Percentiles rank a stretch among this genome's conserved stretches.
Evolutionary conservation across 1,140 invertebrate species (phyloP).

Genomic region (Cylas formicarius): DNA sequence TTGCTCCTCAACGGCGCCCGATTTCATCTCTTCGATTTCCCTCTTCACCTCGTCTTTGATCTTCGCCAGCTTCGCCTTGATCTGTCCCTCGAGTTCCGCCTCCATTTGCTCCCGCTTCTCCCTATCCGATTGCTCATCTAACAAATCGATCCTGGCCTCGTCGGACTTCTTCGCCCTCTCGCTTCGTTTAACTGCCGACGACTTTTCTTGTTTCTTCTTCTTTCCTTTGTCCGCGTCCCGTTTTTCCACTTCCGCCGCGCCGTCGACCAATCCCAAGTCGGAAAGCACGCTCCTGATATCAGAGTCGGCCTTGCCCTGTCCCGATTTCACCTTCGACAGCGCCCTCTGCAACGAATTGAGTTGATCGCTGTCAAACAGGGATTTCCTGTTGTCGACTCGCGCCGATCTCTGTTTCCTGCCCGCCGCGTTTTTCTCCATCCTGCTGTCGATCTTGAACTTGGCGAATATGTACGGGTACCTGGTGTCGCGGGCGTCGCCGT

Average conservation of each 20-base stretch:
- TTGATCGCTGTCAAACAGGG: constrained; percentile 11
- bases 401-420: constrained; percentile 8
- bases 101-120: constrained; percentile 22
- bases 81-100: constrained; percentile 29
- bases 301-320: constrained; percentile 23
- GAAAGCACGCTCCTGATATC: constrained; percentile 30
- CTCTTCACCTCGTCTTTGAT: constrained; percentile 38
- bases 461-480: constrained; percentile 27
- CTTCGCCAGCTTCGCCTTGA: constrained; percentile 32
- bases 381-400: constrained; percentile 3
- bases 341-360: constrained; percentile 4
- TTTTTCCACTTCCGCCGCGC: constrained; percentile 9
- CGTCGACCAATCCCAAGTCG: constrained; percentile 35
- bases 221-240: neutral
- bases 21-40: constrained; percentile 30
- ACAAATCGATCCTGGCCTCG: too few species aligned
- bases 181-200: too few species aligned
- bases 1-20: constrained; percentile 4
- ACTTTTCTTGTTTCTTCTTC: too few species aligned
- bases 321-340: constrained; percentile 9
- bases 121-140: neutral
- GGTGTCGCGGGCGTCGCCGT: constrained; percentile 14
- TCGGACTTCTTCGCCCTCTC: constrained; percentile 8
- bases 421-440: constrained; percentile 12
- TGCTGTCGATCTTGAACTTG: constrained; percentile 29